phyloP scores from a whole-genome alignment of 2,888 invertebrate genomes.

The Dasysyrphus tricinctus region DNA sequence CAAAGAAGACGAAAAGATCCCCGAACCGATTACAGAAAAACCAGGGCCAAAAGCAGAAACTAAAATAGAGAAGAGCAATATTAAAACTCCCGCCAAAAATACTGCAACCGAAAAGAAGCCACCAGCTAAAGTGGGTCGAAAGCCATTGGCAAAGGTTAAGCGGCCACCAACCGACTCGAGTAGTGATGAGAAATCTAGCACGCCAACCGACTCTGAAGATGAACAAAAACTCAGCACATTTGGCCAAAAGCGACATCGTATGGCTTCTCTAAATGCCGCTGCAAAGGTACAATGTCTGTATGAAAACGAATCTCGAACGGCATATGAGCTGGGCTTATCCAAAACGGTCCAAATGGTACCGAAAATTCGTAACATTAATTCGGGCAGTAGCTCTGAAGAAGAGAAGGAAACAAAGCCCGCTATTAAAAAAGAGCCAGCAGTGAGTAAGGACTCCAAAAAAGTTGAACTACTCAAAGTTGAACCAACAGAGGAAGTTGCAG shows the following conservation, averaged over 20 bases:
- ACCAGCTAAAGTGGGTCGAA: constrained; percentile 44
- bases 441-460: constrained; percentile 61
- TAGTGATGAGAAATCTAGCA: constrained; percentile 70
- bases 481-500: constrained; percentile 44
- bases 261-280: constrained; percentile 94
- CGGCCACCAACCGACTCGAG: constrained; percentile 75
- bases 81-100: constrained; percentile 19
- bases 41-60: constrained; percentile 14
- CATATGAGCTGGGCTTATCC: constrained; percentile 86
- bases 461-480: constrained; percentile 71
- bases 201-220: constrained; percentile 80
- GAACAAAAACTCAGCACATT: constrained; percentile 81
- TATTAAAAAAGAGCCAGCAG: constrained; percentile 47
- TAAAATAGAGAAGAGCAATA: constrained; percentile 24
- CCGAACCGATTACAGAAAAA: constrained; percentile 13
- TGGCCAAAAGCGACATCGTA: constrained; percentile 92
- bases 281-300: constrained; percentile 96
- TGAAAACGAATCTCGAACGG: constrained; percentile 92
- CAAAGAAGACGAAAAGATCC: constrained; percentile 37
- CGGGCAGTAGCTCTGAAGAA: constrained; percentile 84
- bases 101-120: constrained; percentile 59
- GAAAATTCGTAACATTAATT: constrained; percentile 82
- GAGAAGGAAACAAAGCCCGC: constrained; percentile 79
- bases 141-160: constrained; percentile 58
- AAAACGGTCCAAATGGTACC: constrained; percentile 84